Evolutionary conservation across 23 tunicate species (phyloP).

Genomic region (Phallusia fumigata): DNA sequence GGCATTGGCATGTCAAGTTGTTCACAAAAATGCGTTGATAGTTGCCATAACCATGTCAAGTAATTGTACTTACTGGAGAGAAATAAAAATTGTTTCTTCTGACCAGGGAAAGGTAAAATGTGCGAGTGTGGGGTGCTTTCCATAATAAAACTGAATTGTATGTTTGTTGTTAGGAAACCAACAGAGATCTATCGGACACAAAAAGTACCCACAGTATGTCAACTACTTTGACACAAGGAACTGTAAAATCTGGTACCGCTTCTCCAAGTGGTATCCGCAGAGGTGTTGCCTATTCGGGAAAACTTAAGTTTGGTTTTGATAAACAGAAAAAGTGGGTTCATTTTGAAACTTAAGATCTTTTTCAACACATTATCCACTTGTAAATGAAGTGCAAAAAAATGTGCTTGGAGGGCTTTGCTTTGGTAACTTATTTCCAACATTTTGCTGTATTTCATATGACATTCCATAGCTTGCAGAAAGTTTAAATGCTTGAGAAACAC

Average conservation of each 20-base stretch:
- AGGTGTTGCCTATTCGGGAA: conserved; percentile 33
- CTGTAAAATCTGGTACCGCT: conserved; percentile 46
- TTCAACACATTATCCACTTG: no score
- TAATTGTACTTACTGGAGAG: conserved; percentile 76
- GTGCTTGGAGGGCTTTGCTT: no score
- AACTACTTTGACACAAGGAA: conserved; percentile 63
- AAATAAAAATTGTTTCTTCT: conserved; percentile 24
- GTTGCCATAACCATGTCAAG: conserved; percentile 54
- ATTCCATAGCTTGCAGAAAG: background rate
- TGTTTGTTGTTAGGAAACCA: background rate
- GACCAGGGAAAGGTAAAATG: conserved; percentile 21
- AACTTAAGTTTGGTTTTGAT: conserved; percentile 71
- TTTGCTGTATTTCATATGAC: background rate
- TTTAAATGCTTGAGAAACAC: no score
- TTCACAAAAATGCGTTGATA: conserved; percentile 62
- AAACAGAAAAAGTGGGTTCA: conserved; percentile 63
- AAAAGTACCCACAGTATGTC: conserved; percentile 63
- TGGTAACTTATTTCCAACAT: background rate
- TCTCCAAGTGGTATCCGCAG: conserved; percentile 38
- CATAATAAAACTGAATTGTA: background rate
- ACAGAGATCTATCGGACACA: conserved; percentile 53
- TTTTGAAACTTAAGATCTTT: no score
- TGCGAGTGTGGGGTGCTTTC: background rate
- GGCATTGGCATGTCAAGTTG: conserved; percentile 72
- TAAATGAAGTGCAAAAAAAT: no score